phyloP scores from a whole-genome alignment of 2,888 invertebrate species.

The Deilephila porcellus region DNA sequence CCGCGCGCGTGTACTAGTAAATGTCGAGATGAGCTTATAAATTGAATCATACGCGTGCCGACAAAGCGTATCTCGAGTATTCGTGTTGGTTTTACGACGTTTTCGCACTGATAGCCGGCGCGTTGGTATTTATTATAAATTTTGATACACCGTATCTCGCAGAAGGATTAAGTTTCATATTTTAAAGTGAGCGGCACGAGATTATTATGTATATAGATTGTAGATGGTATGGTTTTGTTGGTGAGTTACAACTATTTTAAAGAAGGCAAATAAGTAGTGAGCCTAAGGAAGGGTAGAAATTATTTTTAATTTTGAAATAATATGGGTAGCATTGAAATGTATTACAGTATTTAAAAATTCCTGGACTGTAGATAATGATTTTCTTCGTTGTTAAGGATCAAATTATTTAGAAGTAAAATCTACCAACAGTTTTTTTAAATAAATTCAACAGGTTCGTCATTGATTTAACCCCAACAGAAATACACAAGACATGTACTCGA shows the following conservation, averaged over 20 bases:
- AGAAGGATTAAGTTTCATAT: neutral
- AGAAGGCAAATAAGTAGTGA: too few species aligned
- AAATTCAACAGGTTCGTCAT: too few species aligned
- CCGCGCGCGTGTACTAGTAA: conserved; percentile 1
- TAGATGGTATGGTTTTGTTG: neutral
- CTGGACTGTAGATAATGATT: too few species aligned
- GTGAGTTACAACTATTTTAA: neutral
- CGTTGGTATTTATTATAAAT: conserved; percentile 4
- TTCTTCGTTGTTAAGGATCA: too few species aligned
- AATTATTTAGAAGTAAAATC: too few species aligned
- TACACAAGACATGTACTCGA: too few species aligned
- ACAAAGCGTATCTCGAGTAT: neutral
- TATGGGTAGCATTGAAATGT: too few species aligned
- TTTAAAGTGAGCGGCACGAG: neutral
- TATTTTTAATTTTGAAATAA: neutral
- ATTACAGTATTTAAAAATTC: too few species aligned
- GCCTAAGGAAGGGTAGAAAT: too few species aligned
- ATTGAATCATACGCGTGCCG: conserved; percentile 19
- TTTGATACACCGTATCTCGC: conserved; percentile 9
- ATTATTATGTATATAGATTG: neutral
- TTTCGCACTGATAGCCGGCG: neutral
- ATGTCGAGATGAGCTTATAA: neutral
- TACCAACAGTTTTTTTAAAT: too few species aligned
- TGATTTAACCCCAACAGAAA: too few species aligned
- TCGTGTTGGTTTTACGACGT: neutral